Evolutionary conservation across 2,113 vertebrate genomes (phyloP).

Genomic region (Sakesphorus luctuosus): DNA sequence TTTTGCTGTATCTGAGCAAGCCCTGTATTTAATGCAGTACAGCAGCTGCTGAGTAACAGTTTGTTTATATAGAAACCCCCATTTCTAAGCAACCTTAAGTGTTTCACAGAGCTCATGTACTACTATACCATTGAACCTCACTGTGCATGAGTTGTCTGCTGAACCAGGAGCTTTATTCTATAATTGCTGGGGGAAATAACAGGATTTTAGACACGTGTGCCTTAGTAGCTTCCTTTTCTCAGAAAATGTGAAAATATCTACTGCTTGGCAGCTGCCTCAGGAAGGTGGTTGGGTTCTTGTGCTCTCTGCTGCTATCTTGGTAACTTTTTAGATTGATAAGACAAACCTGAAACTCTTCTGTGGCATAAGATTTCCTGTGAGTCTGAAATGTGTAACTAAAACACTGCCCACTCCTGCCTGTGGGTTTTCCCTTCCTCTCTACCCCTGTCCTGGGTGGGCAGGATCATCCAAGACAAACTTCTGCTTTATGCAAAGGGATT

Average conservation of each 20-base stretch:
- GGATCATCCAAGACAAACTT: neutral
- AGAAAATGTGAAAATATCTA: neutral
- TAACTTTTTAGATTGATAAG: neutral
- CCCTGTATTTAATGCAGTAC: neutral
- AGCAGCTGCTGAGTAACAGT: neutral
- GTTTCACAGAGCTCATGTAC: neutral
- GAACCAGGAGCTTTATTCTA: neutral
- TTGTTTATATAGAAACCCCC: neutral
- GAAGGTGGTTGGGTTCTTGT: neutral
- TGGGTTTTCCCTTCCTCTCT: neutral
- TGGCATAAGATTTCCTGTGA: neutral
- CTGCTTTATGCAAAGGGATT: neutral
- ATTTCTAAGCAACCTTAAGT: neutral
- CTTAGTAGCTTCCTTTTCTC: neutral
- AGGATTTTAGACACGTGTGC: neutral
- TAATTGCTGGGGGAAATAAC: neutral
- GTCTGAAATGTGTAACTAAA: neutral
- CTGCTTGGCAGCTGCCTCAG: neutral
- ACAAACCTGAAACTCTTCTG: neutral
- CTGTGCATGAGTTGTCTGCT: neutral
- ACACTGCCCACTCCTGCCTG: rapidly evolving
- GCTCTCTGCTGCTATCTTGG: neutral
- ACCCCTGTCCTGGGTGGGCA: neutral
- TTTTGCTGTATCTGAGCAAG: neutral
- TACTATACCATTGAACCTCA: neutral